Conservation (phyloP, 2,797 vertebrate genomes). For the Cirrhinus mrigala region DNA sequence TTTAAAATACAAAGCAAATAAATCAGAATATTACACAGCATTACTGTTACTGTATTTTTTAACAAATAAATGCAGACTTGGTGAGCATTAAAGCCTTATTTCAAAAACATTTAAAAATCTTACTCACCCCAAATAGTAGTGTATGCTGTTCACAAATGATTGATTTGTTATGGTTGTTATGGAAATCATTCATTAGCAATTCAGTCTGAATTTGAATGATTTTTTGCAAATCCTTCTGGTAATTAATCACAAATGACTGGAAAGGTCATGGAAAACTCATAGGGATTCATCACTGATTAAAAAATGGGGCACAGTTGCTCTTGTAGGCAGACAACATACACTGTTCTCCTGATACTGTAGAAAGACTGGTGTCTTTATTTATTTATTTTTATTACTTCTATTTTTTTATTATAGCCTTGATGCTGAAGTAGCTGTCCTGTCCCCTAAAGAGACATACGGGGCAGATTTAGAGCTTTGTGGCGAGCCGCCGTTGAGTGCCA, state of each 20-base stretch:
- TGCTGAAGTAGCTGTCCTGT: constrained; percentile 8
- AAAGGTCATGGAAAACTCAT: neutral
- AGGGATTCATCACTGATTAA: neutral
- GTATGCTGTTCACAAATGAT: neutral
- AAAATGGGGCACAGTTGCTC: neutral
- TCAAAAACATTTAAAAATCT: neutral
- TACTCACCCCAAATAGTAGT: neutral
- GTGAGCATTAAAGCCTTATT: neutral
- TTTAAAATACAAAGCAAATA: neutral
- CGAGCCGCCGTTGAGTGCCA: neutral
- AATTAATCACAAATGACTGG: neutral
- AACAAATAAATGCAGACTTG: neutral
- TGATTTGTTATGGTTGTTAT: neutral
- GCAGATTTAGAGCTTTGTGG: constrained; percentile 29
- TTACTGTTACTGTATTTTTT: neutral
- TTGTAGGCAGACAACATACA: neutral
- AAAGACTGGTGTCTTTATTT: neutral
- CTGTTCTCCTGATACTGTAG: neutral
- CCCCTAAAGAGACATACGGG: neutral
- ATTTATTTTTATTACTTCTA: neutral
- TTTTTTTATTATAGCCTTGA: neutral
- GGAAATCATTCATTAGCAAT: neutral
- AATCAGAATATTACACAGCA: neutral
- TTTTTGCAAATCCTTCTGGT: neutral
- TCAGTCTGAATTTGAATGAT: neutral